phyloP scores from a whole-genome alignment of 1,140 invertebrate genomes.

The Drosophila mauritiana region DNA sequence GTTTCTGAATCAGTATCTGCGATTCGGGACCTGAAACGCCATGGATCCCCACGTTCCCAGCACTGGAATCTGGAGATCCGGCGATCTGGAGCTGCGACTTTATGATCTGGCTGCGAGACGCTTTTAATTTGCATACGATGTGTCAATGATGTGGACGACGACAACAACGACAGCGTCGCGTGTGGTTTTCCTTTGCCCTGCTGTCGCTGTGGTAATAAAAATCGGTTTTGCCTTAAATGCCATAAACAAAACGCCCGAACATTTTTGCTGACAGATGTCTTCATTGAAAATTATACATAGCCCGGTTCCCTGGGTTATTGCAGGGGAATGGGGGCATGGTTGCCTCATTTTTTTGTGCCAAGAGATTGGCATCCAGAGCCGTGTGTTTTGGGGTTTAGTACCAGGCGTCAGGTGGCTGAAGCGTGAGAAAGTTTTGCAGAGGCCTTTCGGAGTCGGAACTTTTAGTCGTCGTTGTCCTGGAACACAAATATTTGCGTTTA shows the following conservation, averaged over 20 bases:
- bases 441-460: constrained; percentile 3
- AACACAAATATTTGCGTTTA: neutral
- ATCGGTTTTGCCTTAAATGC: constrained; percentile 82
- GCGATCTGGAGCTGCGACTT: constrained; percentile 35
- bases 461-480: neutral
- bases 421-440: constrained; percentile 72
- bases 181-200: constrained; percentile 63
- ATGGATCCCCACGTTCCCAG: neutral
- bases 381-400: constrained; percentile 23
- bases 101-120: constrained; percentile 57
- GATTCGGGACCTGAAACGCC: neutral
- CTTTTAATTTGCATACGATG: constrained; percentile 83
- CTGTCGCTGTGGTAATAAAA: constrained; percentile 78
- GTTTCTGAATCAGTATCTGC: neutral
- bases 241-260: constrained; percentile 82
- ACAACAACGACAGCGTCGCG: constrained; percentile 61
- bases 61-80: constrained; percentile 17
- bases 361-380: constrained; percentile 10
- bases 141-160: constrained; percentile 77
- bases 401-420: constrained; percentile 71
- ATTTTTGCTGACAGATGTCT: constrained; percentile 84
- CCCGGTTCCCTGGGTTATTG: constrained; percentile 5
- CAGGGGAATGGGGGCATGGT: neutral
- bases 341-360: constrained; percentile 11
- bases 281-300: constrained; percentile 81